Percentiles rank a stretch among this genome's conserved stretches.
Conservation (phyloP, 2,797 vertebrate genomes). For the Cryptoblepharus egeriae region DNA sequence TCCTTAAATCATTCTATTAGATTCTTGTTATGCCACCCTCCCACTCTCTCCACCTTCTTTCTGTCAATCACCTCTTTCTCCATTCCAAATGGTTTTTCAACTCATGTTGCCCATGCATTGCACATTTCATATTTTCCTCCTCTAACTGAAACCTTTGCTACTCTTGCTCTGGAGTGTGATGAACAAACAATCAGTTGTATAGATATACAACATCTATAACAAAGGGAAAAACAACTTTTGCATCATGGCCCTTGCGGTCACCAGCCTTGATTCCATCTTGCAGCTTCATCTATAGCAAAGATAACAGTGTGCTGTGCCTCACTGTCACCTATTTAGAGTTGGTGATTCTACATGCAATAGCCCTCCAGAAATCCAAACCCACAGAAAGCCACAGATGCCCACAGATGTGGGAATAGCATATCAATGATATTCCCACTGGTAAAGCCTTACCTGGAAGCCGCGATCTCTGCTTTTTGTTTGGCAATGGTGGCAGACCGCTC, state of each 20-base stretch:
- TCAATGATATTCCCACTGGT: rapidly evolving
- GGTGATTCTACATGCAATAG: no score
- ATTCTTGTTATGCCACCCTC: no score
- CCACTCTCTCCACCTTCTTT: no score
- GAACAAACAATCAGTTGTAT: neutral
- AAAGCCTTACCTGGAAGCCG: conserved; percentile 88
- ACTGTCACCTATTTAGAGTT: neutral
- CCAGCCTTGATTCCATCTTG: neutral
- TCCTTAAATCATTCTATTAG: neutral
- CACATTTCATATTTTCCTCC: no score
- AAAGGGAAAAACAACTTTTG: neutral
- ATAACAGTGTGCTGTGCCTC: no score
- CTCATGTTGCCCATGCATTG: no score
- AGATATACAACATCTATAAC: no score
- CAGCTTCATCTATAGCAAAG: neutral
- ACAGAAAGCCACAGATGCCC: neutral
- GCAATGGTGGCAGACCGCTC: conserved; percentile 90
- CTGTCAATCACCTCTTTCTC: neutral
- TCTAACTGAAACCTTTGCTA: neutral
- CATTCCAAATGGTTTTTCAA: no score
- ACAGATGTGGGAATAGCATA: no score
- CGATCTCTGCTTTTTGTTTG: conserved; percentile 94
- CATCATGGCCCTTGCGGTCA: neutral
- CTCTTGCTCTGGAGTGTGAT: no score
- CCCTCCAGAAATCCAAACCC: neutral